phyloP scores from a whole-genome alignment of 2,888 invertebrate genomes.

The Caenorhabditis sp. region DNA sequence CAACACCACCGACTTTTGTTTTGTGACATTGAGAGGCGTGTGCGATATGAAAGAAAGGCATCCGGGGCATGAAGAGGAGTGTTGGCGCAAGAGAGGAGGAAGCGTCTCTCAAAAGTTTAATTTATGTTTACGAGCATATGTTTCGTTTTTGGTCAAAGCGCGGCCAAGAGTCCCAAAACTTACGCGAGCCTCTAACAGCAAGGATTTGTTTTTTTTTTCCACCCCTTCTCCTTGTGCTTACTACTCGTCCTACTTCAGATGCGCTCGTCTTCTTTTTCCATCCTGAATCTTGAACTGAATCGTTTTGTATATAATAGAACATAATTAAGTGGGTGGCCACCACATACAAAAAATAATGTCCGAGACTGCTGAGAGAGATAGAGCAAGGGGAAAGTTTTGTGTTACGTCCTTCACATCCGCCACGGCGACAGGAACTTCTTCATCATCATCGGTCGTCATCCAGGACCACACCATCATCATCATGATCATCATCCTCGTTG shows the following conservation, averaged over 20 bases:
- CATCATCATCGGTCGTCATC: conserved; percentile 12
- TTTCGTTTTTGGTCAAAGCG: conserved; percentile 66
- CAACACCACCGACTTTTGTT: conserved; percentile 52
- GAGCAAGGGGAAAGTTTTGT: conserved; percentile 19
- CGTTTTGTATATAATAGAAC: conserved; percentile 30
- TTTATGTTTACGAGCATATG: conserved; percentile 72
- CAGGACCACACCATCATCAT: conserved; percentile 13
- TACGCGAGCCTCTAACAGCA: conserved; percentile 46
- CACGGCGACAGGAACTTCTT: conserved; percentile 20
- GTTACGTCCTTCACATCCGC: conserved; percentile 11
- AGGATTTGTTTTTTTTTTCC: conserved; percentile 62
- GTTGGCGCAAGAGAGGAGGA: conserved; percentile 60
- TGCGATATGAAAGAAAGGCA: conserved; percentile 63
- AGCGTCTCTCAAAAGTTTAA: conserved; percentile 68
- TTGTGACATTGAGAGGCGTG: conserved; percentile 65
- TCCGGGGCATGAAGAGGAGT: conserved; percentile 53
- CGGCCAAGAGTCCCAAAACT: conserved; percentile 58
- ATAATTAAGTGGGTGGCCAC: conserved; percentile 32
- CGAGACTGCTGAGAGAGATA: not conserved
- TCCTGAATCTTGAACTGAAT: conserved; percentile 29
- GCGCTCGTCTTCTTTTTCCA: not conserved
- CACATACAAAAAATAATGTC: conserved; percentile 9
- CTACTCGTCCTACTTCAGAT: conserved; percentile 39
- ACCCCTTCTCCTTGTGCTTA: conserved; percentile 27
- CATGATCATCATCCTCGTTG: not conserved